Percentiles rank a stretch among this genome's conserved stretches.
Conservation (phyloP, 2,888 invertebrate species). For the Cataglyphis rosenhaueri region DNA sequence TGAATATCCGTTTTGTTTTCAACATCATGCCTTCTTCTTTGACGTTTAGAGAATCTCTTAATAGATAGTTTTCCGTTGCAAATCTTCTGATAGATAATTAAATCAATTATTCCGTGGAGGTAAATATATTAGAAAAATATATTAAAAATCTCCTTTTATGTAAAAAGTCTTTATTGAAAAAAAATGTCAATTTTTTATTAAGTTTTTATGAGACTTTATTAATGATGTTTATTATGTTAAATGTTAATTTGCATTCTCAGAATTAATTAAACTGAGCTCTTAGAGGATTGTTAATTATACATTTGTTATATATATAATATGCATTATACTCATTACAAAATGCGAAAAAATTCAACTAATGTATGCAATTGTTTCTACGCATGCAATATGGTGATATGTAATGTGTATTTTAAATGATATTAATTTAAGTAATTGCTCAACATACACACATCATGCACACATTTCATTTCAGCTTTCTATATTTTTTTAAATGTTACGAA, state of each 20-base stretch:
- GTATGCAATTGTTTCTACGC: background rate
- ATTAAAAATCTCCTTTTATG: background rate
- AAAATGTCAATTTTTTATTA: background rate
- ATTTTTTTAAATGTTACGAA: background rate
- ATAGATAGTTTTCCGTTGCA: slow-evolving; percentile 25
- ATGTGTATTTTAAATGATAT: background rate
- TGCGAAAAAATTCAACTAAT: background rate
- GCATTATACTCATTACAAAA: background rate
- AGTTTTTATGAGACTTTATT: background rate
- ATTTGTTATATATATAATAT: background rate
- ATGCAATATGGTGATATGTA: background rate
- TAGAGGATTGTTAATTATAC: background rate
- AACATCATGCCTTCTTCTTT: slow-evolving; percentile 43
- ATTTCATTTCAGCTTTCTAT: background rate
- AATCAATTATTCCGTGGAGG: background rate
- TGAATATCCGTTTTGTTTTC: slow-evolving; percentile 45
- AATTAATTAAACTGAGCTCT: slow-evolving; percentile 9
- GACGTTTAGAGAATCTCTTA: slow-evolving; percentile 15
- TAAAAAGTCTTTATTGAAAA: background rate
- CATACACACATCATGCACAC: background rate
- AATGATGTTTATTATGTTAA: background rate
- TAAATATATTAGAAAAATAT: background rate
- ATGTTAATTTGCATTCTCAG: background rate
- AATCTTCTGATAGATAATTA: background rate
- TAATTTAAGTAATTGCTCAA: slow-evolving; percentile 16